phyloP scores from a whole-genome alignment of 2,797 vertebrate species.

The Chrosomus eos region DNA sequence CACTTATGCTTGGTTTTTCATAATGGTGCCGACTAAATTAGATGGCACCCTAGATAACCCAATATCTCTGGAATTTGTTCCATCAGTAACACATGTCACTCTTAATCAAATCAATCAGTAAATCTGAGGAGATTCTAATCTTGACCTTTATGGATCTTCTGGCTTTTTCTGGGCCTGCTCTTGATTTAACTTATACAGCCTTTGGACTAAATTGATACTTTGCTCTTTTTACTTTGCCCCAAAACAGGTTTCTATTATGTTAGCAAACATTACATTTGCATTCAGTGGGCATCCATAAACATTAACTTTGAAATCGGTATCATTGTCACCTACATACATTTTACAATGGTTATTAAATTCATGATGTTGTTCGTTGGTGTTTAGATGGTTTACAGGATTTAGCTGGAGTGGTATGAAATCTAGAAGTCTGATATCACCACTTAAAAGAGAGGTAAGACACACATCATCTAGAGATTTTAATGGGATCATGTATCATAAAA shows the following conservation, averaged over 20 bases:
- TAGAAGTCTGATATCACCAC: constrained; percentile 83
- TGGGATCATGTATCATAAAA: background rate
- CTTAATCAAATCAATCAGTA: background rate
- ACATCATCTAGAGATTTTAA: background rate
- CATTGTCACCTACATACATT: background rate
- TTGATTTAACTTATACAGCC: background rate
- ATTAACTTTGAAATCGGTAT: background rate
- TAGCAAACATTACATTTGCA: background rate
- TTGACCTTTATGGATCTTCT: background rate
- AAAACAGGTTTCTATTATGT: background rate
- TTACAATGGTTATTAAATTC: background rate
- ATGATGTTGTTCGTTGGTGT: constrained; percentile 47
- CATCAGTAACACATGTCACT: background rate
- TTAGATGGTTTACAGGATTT: constrained; percentile 92
- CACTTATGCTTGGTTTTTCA: background rate
- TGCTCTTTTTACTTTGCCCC: background rate
- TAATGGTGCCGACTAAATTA: background rate
- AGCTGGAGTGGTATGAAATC: constrained; percentile 91
- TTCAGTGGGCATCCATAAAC: background rate
- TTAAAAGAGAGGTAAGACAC: constrained; percentile 87
- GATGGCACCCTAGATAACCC: background rate
- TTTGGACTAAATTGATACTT: background rate
- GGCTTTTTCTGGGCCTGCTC: background rate
- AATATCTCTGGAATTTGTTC: background rate
- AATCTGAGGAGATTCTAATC: background rate